Percentiles rank a stretch among this genome's conserved stretches.
Conservation (phyloP, 2,888 invertebrate species). For the Melinaea menophilus region DNA sequence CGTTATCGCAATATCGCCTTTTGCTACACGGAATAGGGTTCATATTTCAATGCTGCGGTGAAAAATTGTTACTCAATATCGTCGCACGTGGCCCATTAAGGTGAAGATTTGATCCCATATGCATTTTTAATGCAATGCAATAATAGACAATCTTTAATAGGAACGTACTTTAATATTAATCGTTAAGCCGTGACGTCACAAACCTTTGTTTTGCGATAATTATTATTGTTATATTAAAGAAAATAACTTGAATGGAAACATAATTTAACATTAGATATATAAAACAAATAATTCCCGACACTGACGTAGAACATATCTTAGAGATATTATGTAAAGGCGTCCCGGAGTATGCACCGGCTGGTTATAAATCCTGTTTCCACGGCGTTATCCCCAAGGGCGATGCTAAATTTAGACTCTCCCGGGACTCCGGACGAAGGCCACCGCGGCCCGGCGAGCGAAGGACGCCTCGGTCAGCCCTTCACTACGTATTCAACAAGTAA, state of each 20-base stretch:
- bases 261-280: neutral
- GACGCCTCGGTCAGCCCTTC: slow-evolving; percentile 29
- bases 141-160: slow-evolving; percentile 16
- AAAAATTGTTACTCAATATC: slow-evolving; percentile 21
- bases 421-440: slow-evolving; percentile 56
- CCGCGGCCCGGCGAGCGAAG: slow-evolving; percentile 47
- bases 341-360: slow-evolving; percentile 36
- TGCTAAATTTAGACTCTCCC: slow-evolving; percentile 63
- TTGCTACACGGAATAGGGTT: slow-evolving; percentile 9
- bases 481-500: slow-evolving; percentile 8
- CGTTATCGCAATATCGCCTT: neutral
- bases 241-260: too few relatives aligned
- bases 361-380: slow-evolving; percentile 66
- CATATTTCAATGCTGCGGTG: slow-evolving; percentile 1
- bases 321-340: slow-evolving; percentile 23
- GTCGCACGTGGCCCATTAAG: slow-evolving; percentile 39
- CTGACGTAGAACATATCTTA: neutral
- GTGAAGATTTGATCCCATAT: slow-evolving; percentile 28
- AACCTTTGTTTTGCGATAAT: too few relatives aligned
- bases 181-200: too few relatives aligned
- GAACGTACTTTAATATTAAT: too few relatives aligned
- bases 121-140: slow-evolving; percentile 30
- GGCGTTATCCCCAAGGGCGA: slow-evolving; percentile 67
- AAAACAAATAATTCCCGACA: neutral
- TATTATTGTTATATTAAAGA: too few relatives aligned